phyloP scores from a whole-genome alignment of 2,113 vertebrate genomes.

The Salminus brasiliensis region DNA sequence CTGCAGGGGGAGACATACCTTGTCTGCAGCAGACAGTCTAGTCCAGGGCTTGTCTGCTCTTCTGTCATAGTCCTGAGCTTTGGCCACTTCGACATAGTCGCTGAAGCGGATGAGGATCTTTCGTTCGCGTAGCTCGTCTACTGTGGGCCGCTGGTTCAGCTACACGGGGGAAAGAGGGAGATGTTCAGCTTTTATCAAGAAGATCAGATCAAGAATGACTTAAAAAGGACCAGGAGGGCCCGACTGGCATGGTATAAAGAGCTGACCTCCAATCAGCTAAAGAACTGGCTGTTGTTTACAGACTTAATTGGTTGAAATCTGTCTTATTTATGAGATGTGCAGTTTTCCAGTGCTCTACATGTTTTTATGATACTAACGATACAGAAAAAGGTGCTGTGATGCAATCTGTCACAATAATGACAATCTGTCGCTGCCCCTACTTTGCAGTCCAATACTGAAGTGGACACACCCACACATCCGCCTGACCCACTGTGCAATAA shows the following conservation, averaged over 20 bases:
- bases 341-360: too few relatives aligned
- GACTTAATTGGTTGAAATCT: too few relatives aligned
- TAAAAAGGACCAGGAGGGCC: background rate
- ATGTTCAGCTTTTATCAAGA: background rate
- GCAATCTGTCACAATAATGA: too few relatives aligned
- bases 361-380: too few relatives aligned
- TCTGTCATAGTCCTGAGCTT: slow-evolving; percentile 98
- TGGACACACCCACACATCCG: background rate
- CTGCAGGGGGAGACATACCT: slow-evolving; percentile 74
- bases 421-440: too few relatives aligned
- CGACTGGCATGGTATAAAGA: background rate
- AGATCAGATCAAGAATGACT: background rate
- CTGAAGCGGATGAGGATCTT: slow-evolving; percentile 99
- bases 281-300: background rate
- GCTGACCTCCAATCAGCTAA: too few relatives aligned
- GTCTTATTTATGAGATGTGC: too few relatives aligned
- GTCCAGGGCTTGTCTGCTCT: slow-evolving; percentile 98
- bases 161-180: slow-evolving; percentile 54
- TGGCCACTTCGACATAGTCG: slow-evolving; percentile 98
- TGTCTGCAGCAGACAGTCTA: slow-evolving; percentile 92
- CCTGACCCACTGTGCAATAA: background rate
- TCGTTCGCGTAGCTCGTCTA: slow-evolving; percentile 93
- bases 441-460: too few relatives aligned
- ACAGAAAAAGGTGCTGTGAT: too few relatives aligned
- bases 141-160: slow-evolving; percentile 96